Percentiles rank a stretch among this genome's conserved stretches.
Conservation (phyloP, 2,888 invertebrate genomes). For the Drosophila birchii region DNA sequence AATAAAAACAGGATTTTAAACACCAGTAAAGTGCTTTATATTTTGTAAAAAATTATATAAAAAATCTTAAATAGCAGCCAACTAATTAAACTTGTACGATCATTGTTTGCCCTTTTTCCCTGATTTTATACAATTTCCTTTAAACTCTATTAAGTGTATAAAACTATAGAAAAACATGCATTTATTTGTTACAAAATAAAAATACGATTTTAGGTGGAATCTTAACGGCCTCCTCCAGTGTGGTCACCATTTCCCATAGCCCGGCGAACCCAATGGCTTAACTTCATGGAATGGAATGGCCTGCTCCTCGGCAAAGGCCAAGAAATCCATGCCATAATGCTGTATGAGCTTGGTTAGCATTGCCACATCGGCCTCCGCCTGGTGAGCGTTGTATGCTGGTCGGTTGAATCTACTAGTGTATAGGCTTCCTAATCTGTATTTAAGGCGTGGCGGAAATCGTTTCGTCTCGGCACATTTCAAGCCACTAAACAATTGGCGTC, state of each 20-base stretch:
- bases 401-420: constrained; percentile 86
- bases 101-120: neutral
- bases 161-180: constrained; percentile 4
- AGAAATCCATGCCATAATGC: constrained; percentile 86
- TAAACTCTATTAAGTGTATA: neutral
- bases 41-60: neutral
- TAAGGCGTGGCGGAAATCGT: constrained; percentile 73
- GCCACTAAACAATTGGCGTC: constrained; percentile 64
- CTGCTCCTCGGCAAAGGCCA: constrained; percentile 85
- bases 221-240: neutral
- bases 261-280: constrained; percentile 48
- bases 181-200: neutral
- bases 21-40: neutral
- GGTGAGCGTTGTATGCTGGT: constrained; percentile 86
- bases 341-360: constrained; percentile 88
- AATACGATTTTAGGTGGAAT: neutral
- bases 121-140: neutral
- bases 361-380: constrained; percentile 89
- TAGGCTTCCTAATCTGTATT: constrained; percentile 86
- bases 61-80: no score
- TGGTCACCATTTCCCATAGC: neutral
- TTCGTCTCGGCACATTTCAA: constrained; percentile 52
- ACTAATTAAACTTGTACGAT: no score
- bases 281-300: constrained; percentile 74
- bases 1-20: neutral